Evolutionary conservation across 2,113 vertebrate genomes (phyloP).

Genomic region (Atherinomorus stipes): DNA sequence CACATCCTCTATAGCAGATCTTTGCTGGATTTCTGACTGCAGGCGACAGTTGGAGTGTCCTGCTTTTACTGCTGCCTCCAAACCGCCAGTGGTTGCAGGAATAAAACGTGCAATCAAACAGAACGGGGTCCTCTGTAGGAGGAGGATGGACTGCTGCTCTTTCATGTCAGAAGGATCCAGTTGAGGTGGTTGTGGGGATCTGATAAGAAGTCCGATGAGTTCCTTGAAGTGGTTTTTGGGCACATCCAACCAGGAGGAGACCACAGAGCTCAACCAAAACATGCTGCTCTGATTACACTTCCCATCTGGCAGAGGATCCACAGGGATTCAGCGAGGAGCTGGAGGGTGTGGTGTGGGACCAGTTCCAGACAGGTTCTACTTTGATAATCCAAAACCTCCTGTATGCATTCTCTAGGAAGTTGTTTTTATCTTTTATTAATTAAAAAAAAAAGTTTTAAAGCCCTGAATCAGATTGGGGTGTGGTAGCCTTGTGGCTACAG

Average conservation of each 20-base stretch:
- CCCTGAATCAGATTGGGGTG: too few species aligned
- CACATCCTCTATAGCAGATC: conserved; percentile 5
- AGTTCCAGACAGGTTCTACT: too few species aligned
- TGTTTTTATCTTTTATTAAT: too few species aligned
- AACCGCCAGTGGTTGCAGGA: too few species aligned
- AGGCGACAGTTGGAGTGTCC: not conserved
- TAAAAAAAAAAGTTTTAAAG: too few species aligned
- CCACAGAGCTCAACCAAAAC: conserved; percentile 7
- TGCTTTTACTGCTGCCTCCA: not conserved
- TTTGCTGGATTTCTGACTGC: not conserved
- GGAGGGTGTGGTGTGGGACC: not conserved
- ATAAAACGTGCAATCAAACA: not conserved
- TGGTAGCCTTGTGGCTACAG: too few species aligned
- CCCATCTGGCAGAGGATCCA: not conserved
- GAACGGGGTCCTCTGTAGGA: not conserved
- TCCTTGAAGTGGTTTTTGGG: not conserved
- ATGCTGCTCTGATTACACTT: not conserved
- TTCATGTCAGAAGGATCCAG: conserved; percentile 1
- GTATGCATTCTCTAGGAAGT: too few species aligned
- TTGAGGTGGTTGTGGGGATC: conserved; percentile 10
- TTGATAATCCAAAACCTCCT: too few species aligned
- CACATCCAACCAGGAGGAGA: not conserved
- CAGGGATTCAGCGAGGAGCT: not conserved
- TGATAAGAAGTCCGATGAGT: conserved; percentile 2
- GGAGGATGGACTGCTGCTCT: not conserved